phyloP scores from a whole-genome alignment of 1,140 invertebrate genomes.

The Polyergus mexicanus region DNA sequence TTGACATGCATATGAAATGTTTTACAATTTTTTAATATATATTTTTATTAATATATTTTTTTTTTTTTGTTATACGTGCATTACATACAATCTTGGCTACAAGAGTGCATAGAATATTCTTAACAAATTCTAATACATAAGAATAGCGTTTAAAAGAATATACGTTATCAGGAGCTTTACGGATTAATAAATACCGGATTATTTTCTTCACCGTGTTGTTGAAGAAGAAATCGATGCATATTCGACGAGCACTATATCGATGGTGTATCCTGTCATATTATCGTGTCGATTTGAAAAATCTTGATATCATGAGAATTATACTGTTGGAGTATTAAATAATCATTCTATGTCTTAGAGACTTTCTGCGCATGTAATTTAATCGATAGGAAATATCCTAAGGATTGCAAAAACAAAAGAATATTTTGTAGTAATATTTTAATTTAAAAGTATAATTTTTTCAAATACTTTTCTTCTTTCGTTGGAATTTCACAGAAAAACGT shows the following conservation, averaged over 20 bases:
- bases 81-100: background rate
- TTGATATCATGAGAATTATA: conserved; percentile 1
- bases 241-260: conserved; percentile 2
- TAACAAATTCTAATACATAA: background rate
- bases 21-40: background rate
- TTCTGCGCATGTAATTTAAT: conserved; percentile 22
- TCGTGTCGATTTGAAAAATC: conserved; percentile 29
- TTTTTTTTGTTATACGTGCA: background rate
- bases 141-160: background rate
- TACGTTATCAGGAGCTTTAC: background rate
- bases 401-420: background rate
- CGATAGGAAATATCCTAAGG: background rate
- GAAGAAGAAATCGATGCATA: background rate
- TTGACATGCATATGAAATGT: background rate
- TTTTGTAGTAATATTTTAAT: too few species aligned
- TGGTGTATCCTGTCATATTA: background rate
- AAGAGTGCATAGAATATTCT: too few species aligned
- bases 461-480: too few species aligned
- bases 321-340: conserved; percentile 15
- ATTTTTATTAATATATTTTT: background rate
- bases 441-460: too few species aligned
- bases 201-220: background rate
- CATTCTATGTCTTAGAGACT: conserved; percentile 23
- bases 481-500: too few species aligned
- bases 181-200: background rate